phyloP scores from a whole-genome alignment of 2,797 vertebrate species.

The Buphagus erythrorhynchus region DNA sequence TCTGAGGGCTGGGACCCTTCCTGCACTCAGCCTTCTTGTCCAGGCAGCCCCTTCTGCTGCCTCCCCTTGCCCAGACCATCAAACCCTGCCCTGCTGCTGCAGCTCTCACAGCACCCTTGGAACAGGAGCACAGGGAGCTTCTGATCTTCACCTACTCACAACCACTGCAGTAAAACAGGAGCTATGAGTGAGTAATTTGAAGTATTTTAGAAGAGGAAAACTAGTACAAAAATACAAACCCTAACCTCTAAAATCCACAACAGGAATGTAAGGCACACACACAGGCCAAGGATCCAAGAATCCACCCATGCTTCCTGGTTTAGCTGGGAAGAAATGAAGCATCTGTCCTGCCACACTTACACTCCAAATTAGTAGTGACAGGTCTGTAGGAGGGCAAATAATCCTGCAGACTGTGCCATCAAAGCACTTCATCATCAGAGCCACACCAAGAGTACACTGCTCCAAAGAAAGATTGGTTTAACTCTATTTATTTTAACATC shows the following conservation, averaged over 20 bases:
- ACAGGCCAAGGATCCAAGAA: background rate
- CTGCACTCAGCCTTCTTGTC: background rate
- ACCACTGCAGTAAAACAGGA: background rate
- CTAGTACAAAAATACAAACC: background rate
- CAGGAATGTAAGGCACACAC: rapidly evolving
- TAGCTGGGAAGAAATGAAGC: background rate
- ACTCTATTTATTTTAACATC: background rate
- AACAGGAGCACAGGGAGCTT: no score
- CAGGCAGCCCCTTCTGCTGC: background rate
- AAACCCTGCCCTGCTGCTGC: background rate
- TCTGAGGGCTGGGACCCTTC: background rate
- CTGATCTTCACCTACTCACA: background rate
- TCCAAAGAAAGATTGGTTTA: background rate
- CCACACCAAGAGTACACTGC: background rate
- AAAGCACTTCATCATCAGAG: background rate
- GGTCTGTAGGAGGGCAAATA: background rate
- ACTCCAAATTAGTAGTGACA: background rate
- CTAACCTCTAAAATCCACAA: background rate
- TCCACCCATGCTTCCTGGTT: background rate
- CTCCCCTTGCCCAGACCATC: background rate
- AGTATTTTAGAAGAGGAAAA: background rate
- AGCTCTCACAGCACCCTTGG: background rate
- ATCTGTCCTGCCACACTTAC: background rate
- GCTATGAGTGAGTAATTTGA: background rate
- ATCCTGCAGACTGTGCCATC: background rate